Evolutionary conservation across 2,888 invertebrate genomes (phyloP), one percentile per base, ranked within the genome.

Genomic region (Teleogryllus oceanicus): DNA sequence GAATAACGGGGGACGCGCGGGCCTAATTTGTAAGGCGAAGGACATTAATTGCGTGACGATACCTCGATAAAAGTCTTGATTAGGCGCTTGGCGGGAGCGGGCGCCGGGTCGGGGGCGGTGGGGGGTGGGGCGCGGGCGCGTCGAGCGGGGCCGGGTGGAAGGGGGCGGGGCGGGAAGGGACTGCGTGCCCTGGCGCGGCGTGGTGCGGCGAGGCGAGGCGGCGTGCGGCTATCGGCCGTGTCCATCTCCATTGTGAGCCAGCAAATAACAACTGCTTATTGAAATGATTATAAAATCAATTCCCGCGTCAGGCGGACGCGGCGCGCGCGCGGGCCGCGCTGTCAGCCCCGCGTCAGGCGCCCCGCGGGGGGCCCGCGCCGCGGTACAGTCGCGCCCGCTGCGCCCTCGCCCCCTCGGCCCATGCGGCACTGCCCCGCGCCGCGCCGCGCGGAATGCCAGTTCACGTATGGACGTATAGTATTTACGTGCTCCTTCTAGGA

Each of bases 281-380:
- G 88, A 88, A 87, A 87, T 87, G 87, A 87, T 87, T 87, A 88
- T 86, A 87, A 86, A 87, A 87, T 88, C 88, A 87, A 87, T 88
- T 87, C 86, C 85, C 82, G 74, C 77, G 80, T 62, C 76, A 20
- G 79, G 79, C 62, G 49, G 51, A 50, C 49, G 75, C 18, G 24
- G 74, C 75, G 24, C 50, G 51, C 37, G 74, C 62, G 78, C 78
- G 75, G 62, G 78, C 62, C 24, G 5, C 74, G 79, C 80, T 80
- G 80, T 80, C 80, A 78, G 76, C 21, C 24, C 76, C 78, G 49
- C 77, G 80, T 78, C 80, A 76, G 75, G 78, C 77, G 18, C 75
- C 24, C 76, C 21, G 76, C 75, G 80, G 80, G 78, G 78, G 80
- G 76, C 74, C 16, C 75, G 13, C 76, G 12, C 50, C 75, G 78